Percentiles rank a stretch among this genome's conserved stretches.
These are phyloP conservation scores for Sarotherodon lohbergeri DNA, from an alignment of 2,113 vertebrate species.

Conservation along the genomic window DNA sequence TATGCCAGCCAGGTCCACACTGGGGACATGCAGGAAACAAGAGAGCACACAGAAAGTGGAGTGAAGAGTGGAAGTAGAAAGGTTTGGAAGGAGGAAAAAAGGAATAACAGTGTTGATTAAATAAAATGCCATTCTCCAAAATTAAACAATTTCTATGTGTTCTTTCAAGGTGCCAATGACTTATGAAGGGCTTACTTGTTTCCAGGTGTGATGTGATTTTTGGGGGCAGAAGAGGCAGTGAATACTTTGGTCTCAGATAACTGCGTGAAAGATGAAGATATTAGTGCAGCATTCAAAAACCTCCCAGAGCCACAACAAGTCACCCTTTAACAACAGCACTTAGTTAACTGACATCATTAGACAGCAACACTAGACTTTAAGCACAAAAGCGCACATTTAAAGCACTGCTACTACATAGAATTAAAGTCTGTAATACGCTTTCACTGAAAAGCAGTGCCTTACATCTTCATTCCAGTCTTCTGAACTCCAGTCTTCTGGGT, in stretches of 20 bases:
- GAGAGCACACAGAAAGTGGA: not conserved
- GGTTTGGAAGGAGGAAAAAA: not conserved
- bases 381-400: not conserved
- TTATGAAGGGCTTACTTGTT: slow-evolving; percentile 75
- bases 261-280: slow-evolving; percentile 56
- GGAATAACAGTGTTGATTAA: not conserved
- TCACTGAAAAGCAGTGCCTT: slow-evolving; percentile 46
- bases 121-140: not conserved
- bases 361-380: not conserved
- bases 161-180: not conserved
- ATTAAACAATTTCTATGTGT: not conserved
- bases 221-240: slow-evolving; percentile 83
- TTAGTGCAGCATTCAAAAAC: not conserved
- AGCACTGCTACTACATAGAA: not conserved
- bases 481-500: slow-evolving; percentile 88
- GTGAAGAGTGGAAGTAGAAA: not conserved
- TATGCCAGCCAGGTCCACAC: slow-evolving; percentile 80
- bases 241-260: slow-evolving; percentile 98
- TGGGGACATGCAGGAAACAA: slow-evolving; percentile 44
- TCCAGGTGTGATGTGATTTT: slow-evolving; percentile 76
- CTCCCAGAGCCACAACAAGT: not conserved
- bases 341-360: not conserved
- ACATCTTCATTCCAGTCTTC: slow-evolving; percentile 99
- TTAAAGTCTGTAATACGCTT: not conserved
- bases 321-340: not conserved